Base-by-base conservation (phyloP, 2,888 invertebrate species). In the Eumacrocentrus americanus region DNA sequence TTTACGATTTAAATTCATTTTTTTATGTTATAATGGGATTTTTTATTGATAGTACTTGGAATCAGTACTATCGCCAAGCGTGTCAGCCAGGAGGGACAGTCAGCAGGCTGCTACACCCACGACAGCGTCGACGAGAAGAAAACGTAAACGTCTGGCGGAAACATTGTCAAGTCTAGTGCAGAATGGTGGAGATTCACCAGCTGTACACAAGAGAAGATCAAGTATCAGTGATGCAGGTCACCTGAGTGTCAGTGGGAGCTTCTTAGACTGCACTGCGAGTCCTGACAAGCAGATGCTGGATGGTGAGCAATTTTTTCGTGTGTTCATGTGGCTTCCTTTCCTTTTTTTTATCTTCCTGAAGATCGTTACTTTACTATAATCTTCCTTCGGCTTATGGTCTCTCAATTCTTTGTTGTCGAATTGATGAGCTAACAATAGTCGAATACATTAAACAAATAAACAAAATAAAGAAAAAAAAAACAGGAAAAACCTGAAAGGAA, bases 261-360 rank as follows among this genome's bases (percentile, higher is more conserved):
- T 95, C 80, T 85, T 96, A 66, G 96, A 96, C 79, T 91, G 91
- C 73, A 94, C 95, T 54, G 87, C 90, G 54, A 91, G 92, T 81
- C 92, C 93, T 1, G 91, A 91, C 70, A 89, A 88, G 67, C 81
- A 83, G 59, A 63, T 79, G 25, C 65, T 79, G 20, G 80, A 81
- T 65, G 78, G 77, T 78, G 59, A 71, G 72, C 68, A 44, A 51
- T 57, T 23, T 42, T 22, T 40, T n/a, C n/a, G n/a, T n/a, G n/a
- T 22, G 1, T 23, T 25, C 9, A 40, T 46, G 16, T 37, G n/a
- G 20, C 9, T 44, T 14, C 51, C 47, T 51, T 50, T 23, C 29
- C 16, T 54, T 35, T 2, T 52, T 29, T 58, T 37, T 53, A 35
- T n/a, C 7, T 37, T 22, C 14, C 1, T 9, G 11, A 9, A 2